A percentile compares a stretch with the other conserved stretches of the same genome.
Conservation (phyloP, 2,797 vertebrate species). For the Etheostoma nigrum region DNA sequence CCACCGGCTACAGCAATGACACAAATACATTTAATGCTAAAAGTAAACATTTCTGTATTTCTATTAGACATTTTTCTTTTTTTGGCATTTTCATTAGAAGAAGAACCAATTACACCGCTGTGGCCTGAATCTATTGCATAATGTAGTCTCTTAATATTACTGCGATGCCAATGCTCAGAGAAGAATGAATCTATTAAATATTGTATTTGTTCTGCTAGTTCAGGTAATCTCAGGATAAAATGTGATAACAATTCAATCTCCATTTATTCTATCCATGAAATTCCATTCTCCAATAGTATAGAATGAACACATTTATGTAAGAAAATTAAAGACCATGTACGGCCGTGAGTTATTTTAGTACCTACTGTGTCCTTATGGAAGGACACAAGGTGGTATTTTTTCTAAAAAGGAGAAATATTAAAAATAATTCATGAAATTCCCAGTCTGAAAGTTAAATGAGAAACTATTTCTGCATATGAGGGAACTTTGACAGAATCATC, state of each 20-base stretch:
- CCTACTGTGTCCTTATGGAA: constrained; percentile 20
- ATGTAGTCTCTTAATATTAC: constrained; percentile 47
- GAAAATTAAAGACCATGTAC: constrained; percentile 50
- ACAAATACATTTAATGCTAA: not conserved
- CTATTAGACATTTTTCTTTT: constrained; percentile 22
- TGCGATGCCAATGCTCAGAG: constrained; percentile 34
- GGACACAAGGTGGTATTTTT: constrained; percentile 21
- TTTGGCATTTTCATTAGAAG: constrained; percentile 41
- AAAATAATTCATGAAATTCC: constrained; percentile 38
- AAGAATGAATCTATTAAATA: constrained; percentile 68
- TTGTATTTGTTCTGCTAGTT: constrained; percentile 66
- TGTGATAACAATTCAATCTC: constrained; percentile 60
- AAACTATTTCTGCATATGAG: not conserved
- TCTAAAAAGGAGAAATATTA: constrained; percentile 33
- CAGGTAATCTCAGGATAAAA: constrained; percentile 64
- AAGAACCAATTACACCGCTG: constrained; percentile 32
- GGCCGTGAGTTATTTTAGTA: constrained; percentile 33
- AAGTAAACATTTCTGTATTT: constrained; percentile 9
- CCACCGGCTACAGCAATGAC: constrained; percentile 2
- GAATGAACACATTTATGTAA: constrained; percentile 26
- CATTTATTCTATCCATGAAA: constrained; percentile 59
- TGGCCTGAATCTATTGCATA: constrained; percentile 44
- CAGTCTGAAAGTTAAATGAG: constrained; percentile 17
- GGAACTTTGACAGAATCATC: not conserved
- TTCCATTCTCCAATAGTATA: constrained; percentile 25